Evolutionary conservation across 2,113 vertebrate genomes (phyloP).

Genomic region (Seriola aureovittata): DNA sequence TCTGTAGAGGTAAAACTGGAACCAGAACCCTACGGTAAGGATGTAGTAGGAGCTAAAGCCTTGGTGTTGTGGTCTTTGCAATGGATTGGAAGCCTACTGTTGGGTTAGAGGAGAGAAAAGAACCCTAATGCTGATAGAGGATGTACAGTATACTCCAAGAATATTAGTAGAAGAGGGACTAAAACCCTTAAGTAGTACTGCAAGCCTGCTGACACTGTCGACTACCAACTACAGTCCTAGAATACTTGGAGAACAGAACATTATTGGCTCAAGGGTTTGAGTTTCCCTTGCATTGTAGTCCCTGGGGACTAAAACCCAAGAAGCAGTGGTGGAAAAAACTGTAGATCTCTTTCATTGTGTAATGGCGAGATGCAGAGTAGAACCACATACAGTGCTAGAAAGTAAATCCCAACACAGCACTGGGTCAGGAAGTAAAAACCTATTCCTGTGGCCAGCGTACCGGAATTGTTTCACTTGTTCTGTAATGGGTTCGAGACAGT

Average conservation of each 20-base stretch:
- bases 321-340: neutral
- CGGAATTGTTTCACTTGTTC: neutral
- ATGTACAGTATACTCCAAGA: neutral
- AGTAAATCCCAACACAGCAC: neutral
- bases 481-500: neutral
- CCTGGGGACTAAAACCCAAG: neutral
- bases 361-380: neutral
- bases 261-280: neutral
- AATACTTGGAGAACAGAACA: neutral
- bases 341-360: neutral
- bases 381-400: neutral
- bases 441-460: neutral
- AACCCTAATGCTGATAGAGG: conserved; percentile 5
- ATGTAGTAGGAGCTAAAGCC: neutral
- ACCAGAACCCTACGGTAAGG: neutral
- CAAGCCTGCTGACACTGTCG: neutral
- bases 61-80: neutral
- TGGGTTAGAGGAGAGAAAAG: neutral
- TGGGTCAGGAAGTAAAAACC: neutral
- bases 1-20: conserved; percentile 6
- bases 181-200: neutral
- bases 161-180: neutral
- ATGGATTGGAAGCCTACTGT: neutral
- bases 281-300: neutral
- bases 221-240: neutral